Evolutionary conservation across 2,888 invertebrate genomes (phyloP), one percentile per base, ranked within the genome.

Genomic region (Geophilus truncorum): DNA sequence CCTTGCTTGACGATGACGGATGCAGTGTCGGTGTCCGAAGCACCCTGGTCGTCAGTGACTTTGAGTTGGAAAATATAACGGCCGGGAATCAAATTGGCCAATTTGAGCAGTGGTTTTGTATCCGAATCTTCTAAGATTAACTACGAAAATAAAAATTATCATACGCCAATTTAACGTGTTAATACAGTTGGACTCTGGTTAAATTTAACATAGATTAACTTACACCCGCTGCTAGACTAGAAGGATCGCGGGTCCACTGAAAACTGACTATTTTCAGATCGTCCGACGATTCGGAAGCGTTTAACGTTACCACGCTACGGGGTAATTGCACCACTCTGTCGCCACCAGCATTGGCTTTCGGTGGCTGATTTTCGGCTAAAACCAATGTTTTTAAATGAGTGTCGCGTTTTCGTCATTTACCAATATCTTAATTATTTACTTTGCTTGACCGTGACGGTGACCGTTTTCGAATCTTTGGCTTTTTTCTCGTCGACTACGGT

Each of bases 11-110:
- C 93, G 84, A 93, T 91, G 84, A 97, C 90, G 80, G 93, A 93
- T 25, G 94, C 94, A 0, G 93, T 92, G 86, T 97, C 96, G 18
- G 92, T 91, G 83, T 91, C 92, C 0, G 92, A 92, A 80, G 94
- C 89, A 0, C 97, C 97, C 86, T 97, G 96, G 83, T 94, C 94
- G 87, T 97, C 97, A 57, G 90, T 92, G 0, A 97, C 96, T n/a
- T 93, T 93, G 81, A 97, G 88, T 85, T 92, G 93, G 86, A 96
- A 97, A 1, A 95, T 91, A 86, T 97, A 97, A 83, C 93, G 91
- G 0, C 97, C 97, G 2, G 93, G 91, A 77, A 94, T 93, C 80
- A 96, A 90, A 86, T 95, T 93, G n/a, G 93, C 92, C 36, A 95
- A 87, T 93, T 93, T 92, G 81, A 97, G 89, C 7, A 95, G 90